These are phyloP conservation scores for Phoebastria nigripes DNA, from an alignment of 2,797 vertebrate genomes.

Conservation along the genomic window DNA sequence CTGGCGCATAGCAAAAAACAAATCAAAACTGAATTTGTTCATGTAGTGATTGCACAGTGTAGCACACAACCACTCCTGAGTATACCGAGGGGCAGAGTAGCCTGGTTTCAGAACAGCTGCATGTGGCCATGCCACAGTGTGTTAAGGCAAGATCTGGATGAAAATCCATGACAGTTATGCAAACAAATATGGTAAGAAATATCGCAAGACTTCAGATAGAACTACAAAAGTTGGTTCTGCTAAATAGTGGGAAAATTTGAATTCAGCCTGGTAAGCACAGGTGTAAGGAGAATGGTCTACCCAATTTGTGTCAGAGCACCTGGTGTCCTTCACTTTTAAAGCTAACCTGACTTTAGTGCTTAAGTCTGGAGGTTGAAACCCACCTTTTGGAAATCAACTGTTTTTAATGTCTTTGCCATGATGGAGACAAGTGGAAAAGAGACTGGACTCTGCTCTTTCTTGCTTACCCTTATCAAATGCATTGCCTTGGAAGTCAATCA, in stretches of 20 bases:
- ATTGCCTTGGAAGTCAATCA: background rate
- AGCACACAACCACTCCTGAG: background rate
- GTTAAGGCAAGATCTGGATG: background rate
- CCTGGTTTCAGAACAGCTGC: background rate
- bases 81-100: background rate
- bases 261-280: background rate
- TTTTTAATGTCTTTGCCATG: background rate
- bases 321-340: background rate
- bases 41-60: background rate
- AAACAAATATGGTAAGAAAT: background rate
- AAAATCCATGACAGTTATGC: background rate
- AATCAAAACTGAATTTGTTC: background rate
- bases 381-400: background rate
- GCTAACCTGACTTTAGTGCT: background rate
- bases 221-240: background rate
- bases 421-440: background rate
- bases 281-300: background rate
- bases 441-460: background rate
- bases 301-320: accelerated
- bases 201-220: background rate
- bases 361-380: background rate
- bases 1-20: background rate
- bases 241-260: background rate
- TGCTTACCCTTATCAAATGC: background rate
- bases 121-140: background rate